These are phyloP conservation scores for Hypolimnas misippus DNA, from an alignment of 2,888 invertebrate species.

Conservation along the genomic window DNA sequence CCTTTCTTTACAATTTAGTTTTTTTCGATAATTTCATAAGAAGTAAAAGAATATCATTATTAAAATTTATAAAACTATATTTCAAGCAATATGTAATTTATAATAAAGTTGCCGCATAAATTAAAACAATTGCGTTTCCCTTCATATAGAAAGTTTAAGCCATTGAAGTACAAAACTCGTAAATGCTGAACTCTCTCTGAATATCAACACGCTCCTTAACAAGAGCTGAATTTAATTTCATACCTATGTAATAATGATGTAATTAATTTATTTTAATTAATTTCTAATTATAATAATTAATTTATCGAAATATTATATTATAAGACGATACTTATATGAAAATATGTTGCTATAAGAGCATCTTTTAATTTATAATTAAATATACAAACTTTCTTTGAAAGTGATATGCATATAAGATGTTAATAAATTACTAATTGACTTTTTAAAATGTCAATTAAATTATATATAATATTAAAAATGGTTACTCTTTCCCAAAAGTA, in stretches of 20 bases:
- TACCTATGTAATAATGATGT: too few species aligned
- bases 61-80: not conserved
- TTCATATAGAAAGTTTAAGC: constrained; percentile 33
- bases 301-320: too few species aligned
- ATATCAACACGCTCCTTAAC: constrained; percentile 23
- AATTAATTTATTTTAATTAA: too few species aligned
- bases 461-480: constrained; percentile 1
- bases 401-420: too few species aligned
- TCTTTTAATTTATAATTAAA: too few species aligned
- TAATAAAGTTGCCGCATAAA: constrained; percentile 24
- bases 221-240: not conserved
- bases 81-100: not conserved
- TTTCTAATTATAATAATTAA: too few species aligned
- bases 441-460: too few species aligned
- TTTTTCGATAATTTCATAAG: too few species aligned
- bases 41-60: not conserved
- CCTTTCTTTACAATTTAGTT: not conserved
- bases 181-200: constrained; percentile 24
- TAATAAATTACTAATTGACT: too few species aligned
- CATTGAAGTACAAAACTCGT: constrained; percentile 19
- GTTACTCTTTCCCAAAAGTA: not conserved
- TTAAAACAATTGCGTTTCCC: constrained; percentile 30
- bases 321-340: too few species aligned
- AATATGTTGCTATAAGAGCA: too few species aligned
- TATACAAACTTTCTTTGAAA: too few species aligned